Conservation (phyloP, 2,888 invertebrate genomes). For the Geophilus truncorum region DNA sequence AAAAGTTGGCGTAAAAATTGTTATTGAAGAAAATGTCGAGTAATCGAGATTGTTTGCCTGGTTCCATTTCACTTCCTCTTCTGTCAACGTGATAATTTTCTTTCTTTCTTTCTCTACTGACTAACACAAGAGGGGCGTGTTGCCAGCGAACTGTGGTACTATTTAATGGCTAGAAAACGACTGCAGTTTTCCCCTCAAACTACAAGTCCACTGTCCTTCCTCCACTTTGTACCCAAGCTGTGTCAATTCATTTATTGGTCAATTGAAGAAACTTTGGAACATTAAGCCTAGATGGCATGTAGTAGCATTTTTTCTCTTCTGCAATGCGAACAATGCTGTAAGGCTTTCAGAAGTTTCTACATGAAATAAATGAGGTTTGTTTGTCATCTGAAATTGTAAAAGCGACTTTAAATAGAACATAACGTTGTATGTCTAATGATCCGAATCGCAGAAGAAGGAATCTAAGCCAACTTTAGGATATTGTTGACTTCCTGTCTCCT, state of each 20-base stretch:
- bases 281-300: not conserved
- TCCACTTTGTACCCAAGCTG: slow-evolving; percentile 27
- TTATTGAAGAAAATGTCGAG: not conserved
- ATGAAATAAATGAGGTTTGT: not conserved
- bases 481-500: too few relatives aligned
- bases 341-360: not conserved
- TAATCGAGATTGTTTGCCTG: not conserved
- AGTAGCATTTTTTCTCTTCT: not conserved
- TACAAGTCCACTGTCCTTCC: slow-evolving; percentile 17
- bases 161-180: slow-evolving; percentile 25
- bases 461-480: too few relatives aligned
- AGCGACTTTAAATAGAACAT: too few relatives aligned
- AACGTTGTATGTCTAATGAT: too few relatives aligned
- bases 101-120: not conserved
- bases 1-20: too few relatives aligned
- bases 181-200: slow-evolving; percentile 11
- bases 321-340: not conserved
- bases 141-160: slow-evolving; percentile 23
- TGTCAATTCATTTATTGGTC: slow-evolving; percentile 27
- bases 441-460: too few relatives aligned
- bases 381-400: too few relatives aligned
- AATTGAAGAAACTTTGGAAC: slow-evolving; percentile 13
- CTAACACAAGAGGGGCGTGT: slow-evolving; percentile 19
- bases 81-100: slow-evolving; percentile 21
- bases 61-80: slow-evolving; percentile 19